Base-by-base conservation (phyloP, 2,888 invertebrate species). In the Sceliomorpha sp. region DNA sequence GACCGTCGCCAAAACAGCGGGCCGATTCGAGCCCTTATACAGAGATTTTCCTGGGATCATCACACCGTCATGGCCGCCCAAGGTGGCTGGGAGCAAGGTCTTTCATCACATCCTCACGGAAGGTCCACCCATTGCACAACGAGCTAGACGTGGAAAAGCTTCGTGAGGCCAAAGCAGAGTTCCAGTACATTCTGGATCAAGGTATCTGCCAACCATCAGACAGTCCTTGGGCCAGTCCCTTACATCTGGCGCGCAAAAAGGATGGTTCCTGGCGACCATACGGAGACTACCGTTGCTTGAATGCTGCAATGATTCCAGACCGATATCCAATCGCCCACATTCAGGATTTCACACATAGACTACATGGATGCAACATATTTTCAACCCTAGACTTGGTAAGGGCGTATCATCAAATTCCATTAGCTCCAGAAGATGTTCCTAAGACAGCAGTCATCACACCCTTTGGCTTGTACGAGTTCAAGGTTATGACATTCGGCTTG, bases 81-180 rank as follows among this genome's bases (percentile, higher is more conserved):
- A n/a, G n/a, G n/a, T n/a, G n/a, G n/a, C n/a, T n/a, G n/a, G n/a
- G n/a, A n/a, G n/a, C n/a, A n/a, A n/a, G n/a, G n/a, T n/a, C n/a
- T n/a, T n/a, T n/a, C n/a, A n/a, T n/a, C n/a, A n/a, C n/a, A n/a
- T n/a, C n/a, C n/a, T n/a, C 13, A 75, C 71, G 3, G 24, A 66
- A 1, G 84, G 85, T n/a, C 79, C 80, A 20, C 86, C 85, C 2
- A 78, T 81, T 3, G 53, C 50, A 13, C 27, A 73, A 9, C 62
- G 72, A 51, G 70, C 82, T 0, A 73, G 84, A 2, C 72, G 85
- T 0, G 0, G 83, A 84, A 1, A 74, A 77, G 34, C 63, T 81
- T 0, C 20, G 70, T 17, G 53, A 44, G 1, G 83, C 80, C 0
- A 81, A 81, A 42, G 15, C 31, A 2, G 82, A 82, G 31, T 83